phyloP scores from a whole-genome alignment of 2,797 vertebrate species.

The Holocentrus rufus region DNA sequence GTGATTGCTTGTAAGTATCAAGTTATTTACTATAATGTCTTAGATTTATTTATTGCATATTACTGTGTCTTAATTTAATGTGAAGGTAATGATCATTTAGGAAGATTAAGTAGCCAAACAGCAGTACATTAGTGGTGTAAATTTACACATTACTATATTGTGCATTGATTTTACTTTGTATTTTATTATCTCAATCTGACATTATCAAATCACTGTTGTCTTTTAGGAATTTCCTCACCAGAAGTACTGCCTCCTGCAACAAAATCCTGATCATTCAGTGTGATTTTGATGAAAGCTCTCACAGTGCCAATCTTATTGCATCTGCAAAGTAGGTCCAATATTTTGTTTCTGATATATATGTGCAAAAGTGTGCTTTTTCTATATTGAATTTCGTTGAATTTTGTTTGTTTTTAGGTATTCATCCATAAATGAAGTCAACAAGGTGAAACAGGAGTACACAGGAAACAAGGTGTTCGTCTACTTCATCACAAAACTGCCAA shows the following conservation, averaged over 20 bases:
- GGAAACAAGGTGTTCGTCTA: slow-evolving; percentile 84
- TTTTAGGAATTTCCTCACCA: slow-evolving; percentile 83
- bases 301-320: slow-evolving; percentile 89
- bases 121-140: too few relatives aligned
- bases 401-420: slow-evolving; percentile 83
- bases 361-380: neutral
- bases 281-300: slow-evolving; percentile 87
- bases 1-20: too few relatives aligned
- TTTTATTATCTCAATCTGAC: neutral
- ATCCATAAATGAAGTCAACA: slow-evolving; percentile 92
- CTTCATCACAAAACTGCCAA: slow-evolving; percentile 92
- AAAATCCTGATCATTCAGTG: slow-evolving; percentile 93
- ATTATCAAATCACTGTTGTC: slow-evolving; percentile 14
- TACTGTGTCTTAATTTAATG: too few relatives aligned
- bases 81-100: too few relatives aligned
- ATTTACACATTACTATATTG: too few relatives aligned
- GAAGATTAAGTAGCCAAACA: too few relatives aligned
- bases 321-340: slow-evolving; percentile 88
- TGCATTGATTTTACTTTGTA: slow-evolving; percentile 2
- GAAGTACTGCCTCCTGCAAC: slow-evolving; percentile 56
- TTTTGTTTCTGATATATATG: neutral
- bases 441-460: slow-evolving; percentile 69
- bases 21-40: too few relatives aligned
- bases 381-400: slow-evolving; percentile 4
- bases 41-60: too few relatives aligned